Evolutionary conservation across 2,888 invertebrate species (phyloP), one percentile per base, ranked within the genome.

Genomic region (Timema cristinae): DNA sequence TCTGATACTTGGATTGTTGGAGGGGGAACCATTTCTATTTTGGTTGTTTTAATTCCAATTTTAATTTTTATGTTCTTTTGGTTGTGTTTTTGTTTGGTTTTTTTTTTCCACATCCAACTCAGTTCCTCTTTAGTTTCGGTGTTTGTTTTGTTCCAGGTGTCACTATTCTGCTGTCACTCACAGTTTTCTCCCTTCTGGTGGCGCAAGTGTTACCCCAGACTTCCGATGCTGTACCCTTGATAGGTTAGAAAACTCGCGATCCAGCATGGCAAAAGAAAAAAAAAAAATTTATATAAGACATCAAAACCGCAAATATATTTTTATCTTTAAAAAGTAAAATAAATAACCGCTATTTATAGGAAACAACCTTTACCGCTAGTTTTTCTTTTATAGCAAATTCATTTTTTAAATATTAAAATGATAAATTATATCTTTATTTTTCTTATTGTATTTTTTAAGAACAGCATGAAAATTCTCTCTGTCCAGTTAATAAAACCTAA

Each of bases 201-300:
- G 95, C 96, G 84, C 96, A 98, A 89, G 95, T 97, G 85, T 95
- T 98, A 89, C 98, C 98, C 85, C 95, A 95, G 89, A 97, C 98
- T 85, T 98, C 98, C 85, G 98, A 98, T 87, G 97, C 98, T 83
- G 94, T 98, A 86, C 98, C 98, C 84, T 91, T 98, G 84, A 95
- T 98, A 93, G 98, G 98, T 96, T 82, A 77, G 78, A 74, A 63
- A 74, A 32, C 63, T 48, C 63, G 63, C 63, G 63, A 70, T 52
- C 32, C 63, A 63, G 63, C 63, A 63, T 63, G 63, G 63, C 63
- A 63, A 63, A 63, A n/a, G 9, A 63, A 63, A 63, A 54, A 54
- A 54, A 52, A 52, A 52, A 52, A 10, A 52, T 52, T 54, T 54
- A 13, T 54, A 54, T 63, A 32, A 32, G 4, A 32, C 32, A 32